Evolutionary conservation across 2,888 invertebrate species (phyloP), one percentile per base, ranked within the genome.

Genomic region (Agrypnus murinus): DNA sequence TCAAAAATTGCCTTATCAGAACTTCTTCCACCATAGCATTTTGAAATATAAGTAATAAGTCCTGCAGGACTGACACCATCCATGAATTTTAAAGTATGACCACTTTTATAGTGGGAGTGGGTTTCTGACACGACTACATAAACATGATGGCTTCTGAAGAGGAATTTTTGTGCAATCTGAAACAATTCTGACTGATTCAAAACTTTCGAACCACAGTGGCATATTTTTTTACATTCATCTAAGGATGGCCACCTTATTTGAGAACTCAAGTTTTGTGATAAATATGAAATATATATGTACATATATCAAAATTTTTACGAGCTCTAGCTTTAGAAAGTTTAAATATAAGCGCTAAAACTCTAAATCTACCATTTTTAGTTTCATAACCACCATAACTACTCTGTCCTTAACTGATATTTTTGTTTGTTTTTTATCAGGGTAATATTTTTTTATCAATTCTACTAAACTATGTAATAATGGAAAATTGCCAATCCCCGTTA

Each of bases 141-240:
- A 58, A 63, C 70, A 71, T 17, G 74, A 74, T 6, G 77, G 74
- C 19, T 60, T 69, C 59, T 77, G 72, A 15, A 77, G 65, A 36
- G 53, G 40, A 38, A 79, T 65, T 58, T 80, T 79, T 0, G 75
- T 77, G 57, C 78, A 79, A 67, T 80, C 77, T 10, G 80, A 46
- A 0, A 79, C 74, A 15, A 78, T 67, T 12, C 72, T 70, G 9
- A 74, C 71, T 55, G 72, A 72, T 15, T 65, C 38, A 71, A 75
- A 79, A 1, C 73, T 69, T 55, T 75, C 9, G 62, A 79, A 81
- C 69, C 77, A 76, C 34, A 53, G 59, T 2, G 78, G 78, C 38
- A 77, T 69, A 69, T 77, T 78, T 8, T 10, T 46, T 19, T 32
- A 48, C 40, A 48, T 46, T 65, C 46, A 14, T 69, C 43, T 14